phyloP scores from a whole-genome alignment of 2,113 vertebrate genomes.

The Lanius ludovicianus region DNA sequence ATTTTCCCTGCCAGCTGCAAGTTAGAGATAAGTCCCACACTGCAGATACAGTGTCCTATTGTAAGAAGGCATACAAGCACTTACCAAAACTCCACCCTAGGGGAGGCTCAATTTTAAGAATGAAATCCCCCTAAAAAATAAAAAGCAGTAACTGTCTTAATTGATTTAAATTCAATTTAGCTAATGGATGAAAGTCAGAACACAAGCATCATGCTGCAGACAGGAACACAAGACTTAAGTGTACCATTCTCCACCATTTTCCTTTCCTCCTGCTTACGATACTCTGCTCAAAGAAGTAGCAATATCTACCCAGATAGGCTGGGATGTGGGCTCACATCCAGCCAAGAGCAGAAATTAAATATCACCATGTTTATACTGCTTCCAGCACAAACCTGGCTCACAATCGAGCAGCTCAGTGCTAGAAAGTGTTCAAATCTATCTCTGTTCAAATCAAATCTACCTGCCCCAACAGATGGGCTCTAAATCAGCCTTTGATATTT shows the following conservation, averaged over 20 bases:
- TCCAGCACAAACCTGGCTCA: neutral
- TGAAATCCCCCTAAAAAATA: constrained; percentile 90
- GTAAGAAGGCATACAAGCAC: constrained; percentile 13
- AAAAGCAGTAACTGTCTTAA: neutral
- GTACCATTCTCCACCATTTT: neutral
- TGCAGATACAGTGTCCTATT: neutral
- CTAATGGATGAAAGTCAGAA: neutral
- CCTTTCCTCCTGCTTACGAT: neutral
- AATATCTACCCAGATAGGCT: neutral
- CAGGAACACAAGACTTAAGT: neutral
- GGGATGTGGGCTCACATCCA: neutral
- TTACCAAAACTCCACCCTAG: constrained; percentile 98
- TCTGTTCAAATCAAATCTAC: neutral
- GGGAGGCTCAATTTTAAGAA: constrained; percentile 97
- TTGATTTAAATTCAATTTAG: neutral
- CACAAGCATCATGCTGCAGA: neutral
- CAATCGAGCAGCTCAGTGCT: neutral
- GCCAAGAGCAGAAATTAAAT: neutral
- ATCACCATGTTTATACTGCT: neutral
- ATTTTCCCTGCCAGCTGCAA: neutral
- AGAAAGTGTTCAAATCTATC: neutral
- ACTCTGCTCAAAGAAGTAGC: neutral
- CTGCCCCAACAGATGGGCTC: neutral
- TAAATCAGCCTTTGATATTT: neutral
- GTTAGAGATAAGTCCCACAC: neutral